Evolutionary conservation across 1,140 invertebrate species (phyloP), one percentile per base, ranked within the genome.

Genomic region (Plutomurus gul): DNA sequence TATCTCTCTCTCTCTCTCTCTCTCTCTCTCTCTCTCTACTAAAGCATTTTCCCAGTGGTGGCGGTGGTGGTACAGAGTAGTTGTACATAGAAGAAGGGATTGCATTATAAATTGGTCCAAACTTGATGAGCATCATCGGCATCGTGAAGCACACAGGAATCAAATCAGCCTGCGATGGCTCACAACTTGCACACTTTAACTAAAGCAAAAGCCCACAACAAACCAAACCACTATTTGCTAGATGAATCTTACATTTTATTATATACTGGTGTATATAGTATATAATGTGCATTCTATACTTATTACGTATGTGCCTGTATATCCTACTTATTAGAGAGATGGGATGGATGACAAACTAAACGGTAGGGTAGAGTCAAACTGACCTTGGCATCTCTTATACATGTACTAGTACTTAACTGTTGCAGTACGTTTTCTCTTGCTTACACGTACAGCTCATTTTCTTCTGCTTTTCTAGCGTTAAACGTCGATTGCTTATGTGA

Each of bases 401-500:
- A 33, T 18, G 47, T 51, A 33, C 30, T 18, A 0, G 36, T n/a
- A 25, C 25, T 49, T 30, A 65, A 65, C 25, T 65, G 13, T 65
- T 65, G 30, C n/a, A 10, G 11, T 13, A n/a, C 10, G 11, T 43
- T 60, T 33, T 25, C 16, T 56, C 1, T 10, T n/a, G n/a, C n/a
- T n/a, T n/a, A n/a, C n/a, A n/a, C n/a, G n/a, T n/a, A n/a, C n/a
- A n/a, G n/a, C n/a, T n/a, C n/a, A n/a, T n/a, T n/a, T 33, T 33
- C 27, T 65, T 65, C 27, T 65, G 27, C n/a, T 65, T 33, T 65
- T 65, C 56, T 33, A 65, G n/a, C 25, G 16, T n/a, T 65, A 33
- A 27, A 65, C 56, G 27, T 65, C 56, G 36, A 65, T 65, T 65
- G 56, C n/a, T n/a, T n/a, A n/a, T n/a, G n/a, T n/a, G n/a, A n/a